These are phyloP conservation scores for Chymomyza procnemis DNA, from an alignment of 2,888 invertebrate species.

Conservation along the genomic window DNA sequence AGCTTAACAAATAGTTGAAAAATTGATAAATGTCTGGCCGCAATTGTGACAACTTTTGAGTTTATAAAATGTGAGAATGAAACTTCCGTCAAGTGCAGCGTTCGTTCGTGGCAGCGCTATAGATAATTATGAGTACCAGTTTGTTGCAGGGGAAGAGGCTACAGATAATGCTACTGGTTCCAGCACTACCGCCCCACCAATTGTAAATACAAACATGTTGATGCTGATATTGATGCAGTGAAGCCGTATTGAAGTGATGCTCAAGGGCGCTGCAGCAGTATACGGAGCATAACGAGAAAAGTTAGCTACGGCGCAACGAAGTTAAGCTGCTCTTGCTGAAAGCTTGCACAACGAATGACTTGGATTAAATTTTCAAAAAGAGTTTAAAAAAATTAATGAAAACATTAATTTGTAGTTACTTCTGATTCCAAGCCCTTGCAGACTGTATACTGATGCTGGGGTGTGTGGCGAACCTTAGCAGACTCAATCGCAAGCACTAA, in stretches of 20 bases:
- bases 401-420: too few species aligned
- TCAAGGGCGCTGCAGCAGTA: background rate
- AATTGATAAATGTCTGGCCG: constrained; percentile 1
- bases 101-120: constrained; percentile 19
- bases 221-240: background rate
- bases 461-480: too few species aligned
- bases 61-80: constrained; percentile 10
- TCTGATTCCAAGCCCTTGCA: too few species aligned
- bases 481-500: too few species aligned
- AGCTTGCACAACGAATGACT: constrained; percentile 6
- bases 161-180: constrained; percentile 29
- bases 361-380: too few species aligned
- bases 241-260: background rate
- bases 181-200: background rate
- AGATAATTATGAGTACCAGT: constrained; percentile 47
- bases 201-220: background rate
- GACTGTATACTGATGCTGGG: too few species aligned
- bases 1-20: constrained; percentile 1
- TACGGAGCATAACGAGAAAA: background rate
- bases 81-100: constrained; percentile 55
- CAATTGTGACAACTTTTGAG: constrained; percentile 2
- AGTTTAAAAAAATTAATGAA: too few species aligned
- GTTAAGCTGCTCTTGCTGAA: constrained; percentile 40
- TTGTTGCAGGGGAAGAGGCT: constrained; percentile 13
- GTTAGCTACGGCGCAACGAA: constrained; percentile 15